Evolutionary conservation across 2,113 vertebrate genomes (phyloP).

Genomic region (Sterna hirundo): DNA sequence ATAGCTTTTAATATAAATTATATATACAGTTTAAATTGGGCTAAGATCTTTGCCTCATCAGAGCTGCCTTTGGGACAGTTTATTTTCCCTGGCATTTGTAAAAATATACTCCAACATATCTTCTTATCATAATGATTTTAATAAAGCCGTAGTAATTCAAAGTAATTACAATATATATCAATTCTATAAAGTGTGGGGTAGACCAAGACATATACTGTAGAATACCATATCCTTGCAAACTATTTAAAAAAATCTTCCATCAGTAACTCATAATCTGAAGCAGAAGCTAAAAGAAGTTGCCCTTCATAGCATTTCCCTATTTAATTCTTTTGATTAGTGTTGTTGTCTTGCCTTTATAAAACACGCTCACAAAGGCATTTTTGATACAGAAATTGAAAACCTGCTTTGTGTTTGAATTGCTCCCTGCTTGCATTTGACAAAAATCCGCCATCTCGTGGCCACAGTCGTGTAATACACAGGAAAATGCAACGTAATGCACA

Average conservation of each 20-base stretch:
- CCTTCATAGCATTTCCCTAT: not conserved
- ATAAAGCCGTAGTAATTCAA: not conserved
- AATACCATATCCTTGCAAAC: not conserved
- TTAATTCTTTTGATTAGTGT: not conserved
- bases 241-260: not conserved
- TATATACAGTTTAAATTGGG: not conserved
- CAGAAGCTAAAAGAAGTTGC: not conserved
- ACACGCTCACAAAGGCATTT: not conserved
- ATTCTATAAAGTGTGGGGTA: not conserved
- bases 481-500: not conserved
- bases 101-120: not conserved
- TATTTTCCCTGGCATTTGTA: not conserved
- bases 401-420: not conserved
- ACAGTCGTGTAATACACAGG: not conserved
- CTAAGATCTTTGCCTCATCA: not conserved
- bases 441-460: constrained; percentile 10
- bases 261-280: not conserved
- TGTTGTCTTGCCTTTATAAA: not conserved
- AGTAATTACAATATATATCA: not conserved
- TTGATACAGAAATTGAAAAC: not conserved
- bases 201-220: not conserved
- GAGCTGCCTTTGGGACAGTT: not conserved
- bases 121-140: not conserved
- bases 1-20: not conserved
- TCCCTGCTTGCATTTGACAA: not conserved